phyloP scores from a whole-genome alignment of 2,113 vertebrate species.

The Pseudopipra pipra region DNA sequence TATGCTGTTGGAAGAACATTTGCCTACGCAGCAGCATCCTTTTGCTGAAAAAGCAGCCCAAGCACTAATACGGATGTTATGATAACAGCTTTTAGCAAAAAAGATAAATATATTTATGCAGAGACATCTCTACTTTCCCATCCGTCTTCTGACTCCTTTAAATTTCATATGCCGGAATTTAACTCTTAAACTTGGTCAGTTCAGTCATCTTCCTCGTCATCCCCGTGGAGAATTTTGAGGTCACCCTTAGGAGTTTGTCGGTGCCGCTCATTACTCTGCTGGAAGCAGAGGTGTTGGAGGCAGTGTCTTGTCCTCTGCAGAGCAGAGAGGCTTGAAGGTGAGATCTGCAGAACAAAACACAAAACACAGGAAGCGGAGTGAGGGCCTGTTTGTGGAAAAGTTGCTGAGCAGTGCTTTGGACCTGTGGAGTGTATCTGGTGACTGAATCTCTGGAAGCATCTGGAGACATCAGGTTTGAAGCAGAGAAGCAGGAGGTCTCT shows the following conservation, averaged over 20 bases:
- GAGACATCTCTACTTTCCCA: background rate
- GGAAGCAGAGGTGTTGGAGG: background rate
- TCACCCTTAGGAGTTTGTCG: background rate
- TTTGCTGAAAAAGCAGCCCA: background rate
- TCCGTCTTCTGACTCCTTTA: background rate
- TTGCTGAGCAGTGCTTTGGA: background rate
- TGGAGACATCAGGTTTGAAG: background rate
- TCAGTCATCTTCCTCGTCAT: background rate
- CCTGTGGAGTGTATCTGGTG: background rate
- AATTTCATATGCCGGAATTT: background rate
- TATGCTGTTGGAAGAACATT: background rate
- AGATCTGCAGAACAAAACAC: background rate
- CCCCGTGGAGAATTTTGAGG: background rate
- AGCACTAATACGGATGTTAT: background rate
- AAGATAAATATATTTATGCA: background rate
- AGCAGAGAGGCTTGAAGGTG: background rate
- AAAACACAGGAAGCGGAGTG: fast-evolving
- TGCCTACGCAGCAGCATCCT: background rate
- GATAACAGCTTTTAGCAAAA: background rate
- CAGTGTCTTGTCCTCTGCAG: background rate
- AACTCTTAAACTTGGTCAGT: background rate
- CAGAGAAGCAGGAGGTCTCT: background rate
- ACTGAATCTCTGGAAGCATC: background rate
- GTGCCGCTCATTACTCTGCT: background rate
- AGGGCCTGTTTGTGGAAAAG: background rate